Evolutionary conservation across 2,797 vertebrate species (phyloP), one percentile per base, ranked within the genome.

Genomic region (Pangasius djambal): DNA sequence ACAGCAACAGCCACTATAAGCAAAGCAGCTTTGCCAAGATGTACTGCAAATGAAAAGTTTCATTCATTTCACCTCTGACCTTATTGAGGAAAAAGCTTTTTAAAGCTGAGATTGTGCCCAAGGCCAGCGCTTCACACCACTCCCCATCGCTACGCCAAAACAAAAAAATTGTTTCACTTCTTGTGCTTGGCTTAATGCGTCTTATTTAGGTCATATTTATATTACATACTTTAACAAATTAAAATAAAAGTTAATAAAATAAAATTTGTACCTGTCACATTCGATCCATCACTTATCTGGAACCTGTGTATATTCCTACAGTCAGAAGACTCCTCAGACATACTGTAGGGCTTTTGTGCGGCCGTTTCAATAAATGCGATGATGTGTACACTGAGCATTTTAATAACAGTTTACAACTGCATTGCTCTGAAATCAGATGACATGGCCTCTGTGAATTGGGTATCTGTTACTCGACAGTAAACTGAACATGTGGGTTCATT

Each of bases 1-100:
- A 86, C 57, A 86, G 13, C 57, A 86, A 63, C 85, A 57, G 34
- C 69, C 44, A 70, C 67, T 25, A 74, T 28, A 48, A 77, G 25
- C 34, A 4, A 40, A 86, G 69, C 50, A 59, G 31, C 50, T 85
- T 31, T 37, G 50, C 31, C 12, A 59, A 61, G 57, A 69, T 69
- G 3, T 2, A 48, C 20, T 34, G 65, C 7, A 70, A 59, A 86
- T 15, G 13, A 31, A 13, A 57, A 40, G 31, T 55, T 20, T 22
- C 31, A 22, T 57, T 72, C 10, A 57, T 57, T 55, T 74, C 12
- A 40, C 22, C 34, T 75, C 52, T 40, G 69, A 59, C 70, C n/a
- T n/a, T 84, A 65, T 3, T n/a, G 25, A 50, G 20, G n/a, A 86
- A 37, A 57, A n/a, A 59, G 69, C 52, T 31, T 57, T 67, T 22